Percentiles rank a stretch among this genome's conserved stretches.
Conservation (phyloP, 2,113 vertebrate genomes). For the Ornithorhynchus anatinus region DNA sequence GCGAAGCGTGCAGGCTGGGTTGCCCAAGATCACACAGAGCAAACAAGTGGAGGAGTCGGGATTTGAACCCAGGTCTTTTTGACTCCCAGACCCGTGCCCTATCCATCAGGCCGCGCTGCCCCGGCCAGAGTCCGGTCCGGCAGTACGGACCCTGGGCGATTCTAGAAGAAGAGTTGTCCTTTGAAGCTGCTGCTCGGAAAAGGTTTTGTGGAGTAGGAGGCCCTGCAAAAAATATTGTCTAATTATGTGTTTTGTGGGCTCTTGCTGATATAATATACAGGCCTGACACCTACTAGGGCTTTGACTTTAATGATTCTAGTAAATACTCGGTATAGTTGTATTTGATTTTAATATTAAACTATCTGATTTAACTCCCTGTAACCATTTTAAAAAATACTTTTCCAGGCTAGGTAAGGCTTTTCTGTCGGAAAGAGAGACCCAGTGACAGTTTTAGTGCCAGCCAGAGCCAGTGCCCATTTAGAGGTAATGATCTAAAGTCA, state of each 20-base stretch:
- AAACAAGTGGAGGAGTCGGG: no score
- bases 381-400: background rate
- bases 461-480: background rate
- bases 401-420: background rate
- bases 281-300: background rate
- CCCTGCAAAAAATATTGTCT: background rate
- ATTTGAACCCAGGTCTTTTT: no score
- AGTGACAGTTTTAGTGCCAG: conserved; percentile 8
- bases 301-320: conserved; percentile 4
- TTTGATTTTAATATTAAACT: conserved; percentile 1
- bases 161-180: no score
- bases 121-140: no score
- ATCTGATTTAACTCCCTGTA: background rate
- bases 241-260: background rate
- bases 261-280: background rate
- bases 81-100: no score
- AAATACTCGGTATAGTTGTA: background rate
- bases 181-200: no score
- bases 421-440: background rate
- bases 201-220: background rate
- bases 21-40: no score
- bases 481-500: background rate
- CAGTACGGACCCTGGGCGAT: no score
- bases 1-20: no score
- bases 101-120: no score